Percentiles rank a stretch among this genome's conserved stretches.
Evolutionary conservation across 2,888 invertebrate species (phyloP).

Genomic region (Microplitis deprimator): DNA sequence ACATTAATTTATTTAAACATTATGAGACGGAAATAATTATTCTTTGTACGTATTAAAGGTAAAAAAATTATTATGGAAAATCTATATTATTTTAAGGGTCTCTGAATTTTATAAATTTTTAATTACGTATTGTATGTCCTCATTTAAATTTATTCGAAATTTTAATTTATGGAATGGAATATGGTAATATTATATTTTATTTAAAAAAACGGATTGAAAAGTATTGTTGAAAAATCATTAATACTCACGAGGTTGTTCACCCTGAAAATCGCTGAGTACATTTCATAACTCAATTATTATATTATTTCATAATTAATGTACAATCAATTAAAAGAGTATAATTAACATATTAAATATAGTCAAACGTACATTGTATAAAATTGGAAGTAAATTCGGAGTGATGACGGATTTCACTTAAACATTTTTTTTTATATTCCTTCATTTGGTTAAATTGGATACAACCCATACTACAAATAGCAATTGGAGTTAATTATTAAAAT

Average conservation of each 20-base stretch:
- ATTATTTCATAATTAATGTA: too few relatives aligned
- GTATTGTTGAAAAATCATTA: background rate
- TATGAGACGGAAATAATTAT: background rate
- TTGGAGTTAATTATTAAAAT: too few relatives aligned
- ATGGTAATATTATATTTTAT: background rate
- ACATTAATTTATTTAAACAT: background rate
- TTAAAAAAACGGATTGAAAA: background rate
- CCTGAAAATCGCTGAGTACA: too few relatives aligned
- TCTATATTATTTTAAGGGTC: background rate
- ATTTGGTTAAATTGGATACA: too few relatives aligned
- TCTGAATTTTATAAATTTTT: background rate
- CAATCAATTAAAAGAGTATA: too few relatives aligned
- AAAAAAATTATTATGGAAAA: background rate
- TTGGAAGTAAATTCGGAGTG: too few relatives aligned
- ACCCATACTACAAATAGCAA: too few relatives aligned
- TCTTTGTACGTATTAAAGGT: background rate
- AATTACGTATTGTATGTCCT: background rate
- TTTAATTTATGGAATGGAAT: background rate
- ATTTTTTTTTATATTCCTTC: too few relatives aligned
- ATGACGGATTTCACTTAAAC: too few relatives aligned
- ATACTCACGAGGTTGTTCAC: background rate
- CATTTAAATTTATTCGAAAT: background rate
- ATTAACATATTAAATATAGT: too few relatives aligned
- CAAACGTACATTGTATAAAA: too few relatives aligned
- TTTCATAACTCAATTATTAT: too few relatives aligned